Base-by-base conservation (phyloP, 2,888 invertebrate species). In the Himalopsyche kuldschensis region DNA sequence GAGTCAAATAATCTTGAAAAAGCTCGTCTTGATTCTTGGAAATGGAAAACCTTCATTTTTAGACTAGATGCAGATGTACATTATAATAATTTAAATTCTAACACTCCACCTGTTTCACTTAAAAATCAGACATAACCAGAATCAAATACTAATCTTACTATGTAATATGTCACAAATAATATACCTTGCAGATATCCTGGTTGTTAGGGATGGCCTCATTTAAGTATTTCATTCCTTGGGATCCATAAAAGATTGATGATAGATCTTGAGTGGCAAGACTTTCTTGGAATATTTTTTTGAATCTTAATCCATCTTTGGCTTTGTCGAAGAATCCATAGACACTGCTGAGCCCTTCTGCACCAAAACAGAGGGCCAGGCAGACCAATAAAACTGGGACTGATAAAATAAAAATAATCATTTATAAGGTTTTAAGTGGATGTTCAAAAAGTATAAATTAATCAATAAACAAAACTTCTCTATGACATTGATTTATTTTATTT, bases 191-290 rank as follows among this genome's bases (percentile, higher is more conserved):
- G 88, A 94, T 86, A 87, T 88, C 84, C 89, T 91, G 77, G 91
- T 88, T 88, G 88, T 92, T 91, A 55, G 92, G 93, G 84, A 95
- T 89, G 17, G 93, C 89, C 86, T 93, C 92, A 87, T 94, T 94
- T 1, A 96, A 90, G 76, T 94, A 90, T 87, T 93, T 94, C 82
- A 95, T 92, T 77, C 97, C 97, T 81, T 94, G 91, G 0, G 95
- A 92, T 3, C 96, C 94, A 91, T 95, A 95, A 89, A 96, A 95
- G 41, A 95, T 89, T 4, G 94, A 90, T 81, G 93, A 90, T 76
- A 95, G 88, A 88, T 96, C 96, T 87, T 82, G 35, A 47, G 81
- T 41, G 20, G 30, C 47, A 6, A 84, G 55, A 75, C 82, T 80
- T 8, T 91, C 91, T 85, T 91, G 89, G 3, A 92, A 88, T 80